Conservation (phyloP, 2,113 vertebrate species). For the Rhinichthys klamathensis region DNA sequence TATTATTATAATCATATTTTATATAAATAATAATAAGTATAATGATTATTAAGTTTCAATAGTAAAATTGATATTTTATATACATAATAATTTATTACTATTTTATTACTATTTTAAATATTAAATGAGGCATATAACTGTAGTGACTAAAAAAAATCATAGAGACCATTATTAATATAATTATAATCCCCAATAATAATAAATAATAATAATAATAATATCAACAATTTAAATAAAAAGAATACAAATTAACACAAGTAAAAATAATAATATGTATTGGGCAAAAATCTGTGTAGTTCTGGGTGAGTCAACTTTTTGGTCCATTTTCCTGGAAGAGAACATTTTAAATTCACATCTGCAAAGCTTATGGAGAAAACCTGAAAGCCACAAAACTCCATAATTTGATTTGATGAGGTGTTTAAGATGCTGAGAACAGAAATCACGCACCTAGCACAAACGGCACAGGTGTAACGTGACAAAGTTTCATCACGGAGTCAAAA, state of each 20-base stretch:
- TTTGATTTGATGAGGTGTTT: background rate
- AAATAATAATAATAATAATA: background rate
- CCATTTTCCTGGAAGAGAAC: background rate
- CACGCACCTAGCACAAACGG: background rate
- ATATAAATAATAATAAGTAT: too few species aligned
- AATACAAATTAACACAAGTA: background rate
- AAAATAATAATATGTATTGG: background rate
- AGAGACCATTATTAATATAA: background rate
- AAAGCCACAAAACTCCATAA: background rate
- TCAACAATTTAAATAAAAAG: background rate
- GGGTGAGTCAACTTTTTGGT: background rate
- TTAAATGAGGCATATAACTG: background rate
- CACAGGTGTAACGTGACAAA: background rate
- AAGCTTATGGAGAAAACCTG: background rate
- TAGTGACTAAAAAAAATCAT: background rate
- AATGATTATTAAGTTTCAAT: too few species aligned
- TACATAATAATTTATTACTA: too few species aligned
- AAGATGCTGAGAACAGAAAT: too few species aligned
- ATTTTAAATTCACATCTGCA: background rate
- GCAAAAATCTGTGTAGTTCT: background rate
- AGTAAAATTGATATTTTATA: too few species aligned
- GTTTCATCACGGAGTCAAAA: background rate
- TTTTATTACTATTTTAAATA: too few species aligned
- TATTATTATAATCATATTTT: too few species aligned
- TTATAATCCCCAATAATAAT: background rate